phyloP scores from a whole-genome alignment of 2,797 vertebrate species.

The Diplodus puntazzo region DNA sequence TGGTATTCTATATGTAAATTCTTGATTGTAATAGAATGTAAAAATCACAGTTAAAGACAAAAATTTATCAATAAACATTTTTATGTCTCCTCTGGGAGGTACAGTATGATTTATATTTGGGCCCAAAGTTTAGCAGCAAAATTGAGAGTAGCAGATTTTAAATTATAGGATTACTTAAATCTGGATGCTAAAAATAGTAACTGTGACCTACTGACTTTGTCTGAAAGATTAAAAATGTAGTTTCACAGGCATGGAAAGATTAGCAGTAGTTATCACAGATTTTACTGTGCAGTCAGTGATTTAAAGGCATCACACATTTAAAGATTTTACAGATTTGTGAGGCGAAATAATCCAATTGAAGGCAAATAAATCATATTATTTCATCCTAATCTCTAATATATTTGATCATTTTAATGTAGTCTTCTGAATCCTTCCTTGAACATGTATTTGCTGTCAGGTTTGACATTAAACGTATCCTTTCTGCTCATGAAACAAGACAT shows the following conservation, averaged over 20 bases:
- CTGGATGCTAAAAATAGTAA: constrained; percentile 36
- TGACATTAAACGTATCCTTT: constrained; percentile 15
- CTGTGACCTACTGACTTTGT: constrained; percentile 19
- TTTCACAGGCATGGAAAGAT: constrained; percentile 23
- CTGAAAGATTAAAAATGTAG: constrained; percentile 18
- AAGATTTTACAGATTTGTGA: constrained; percentile 24
- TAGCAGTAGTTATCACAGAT: not conserved
- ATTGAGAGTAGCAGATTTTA: constrained; percentile 36
- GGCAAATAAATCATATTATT: not conserved
- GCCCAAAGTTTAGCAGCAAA: not conserved
- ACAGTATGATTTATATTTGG: constrained; percentile 13
- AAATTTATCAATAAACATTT: not conserved
- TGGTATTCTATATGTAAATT: not conserved
- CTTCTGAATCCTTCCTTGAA: constrained; percentile 11
- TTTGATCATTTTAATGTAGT: constrained; percentile 4
- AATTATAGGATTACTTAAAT: constrained; percentile 41
- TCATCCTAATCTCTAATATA: not conserved
- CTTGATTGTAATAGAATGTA: not conserved
- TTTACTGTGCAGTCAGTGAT: constrained; percentile 5
- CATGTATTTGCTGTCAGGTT: constrained; percentile 24
- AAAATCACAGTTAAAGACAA: not conserved
- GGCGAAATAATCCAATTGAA: not conserved
- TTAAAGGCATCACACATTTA: constrained; percentile 2
- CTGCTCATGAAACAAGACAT: constrained; percentile 45
- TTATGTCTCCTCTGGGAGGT: not conserved